A percentile compares a stretch with the other conserved stretches of the same genome.
These are phyloP conservation scores for Papilio protenor DNA, from an alignment of 2,888 invertebrate genomes.

Conservation along the genomic window DNA sequence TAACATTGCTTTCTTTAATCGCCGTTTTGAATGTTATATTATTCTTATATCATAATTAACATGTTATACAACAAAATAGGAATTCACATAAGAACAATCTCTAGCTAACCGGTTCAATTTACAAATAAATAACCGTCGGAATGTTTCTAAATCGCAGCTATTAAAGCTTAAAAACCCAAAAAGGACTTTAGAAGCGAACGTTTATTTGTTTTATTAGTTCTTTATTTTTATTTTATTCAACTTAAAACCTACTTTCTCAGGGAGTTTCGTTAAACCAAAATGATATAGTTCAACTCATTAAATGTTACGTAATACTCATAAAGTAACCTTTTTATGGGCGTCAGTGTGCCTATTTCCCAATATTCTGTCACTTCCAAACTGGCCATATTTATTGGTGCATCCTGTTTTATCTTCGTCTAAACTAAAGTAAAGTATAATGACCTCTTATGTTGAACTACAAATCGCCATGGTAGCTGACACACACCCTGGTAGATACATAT, in stretches of 20 bases:
- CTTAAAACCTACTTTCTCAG: not conserved
- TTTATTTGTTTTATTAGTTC: conserved; percentile 1
- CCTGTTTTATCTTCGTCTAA: not conserved
- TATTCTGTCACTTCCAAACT: too few species aligned
- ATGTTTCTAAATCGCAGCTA: conserved; percentile 3
- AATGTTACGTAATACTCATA: not conserved
- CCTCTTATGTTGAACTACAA: not conserved
- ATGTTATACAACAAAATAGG: not conserved
- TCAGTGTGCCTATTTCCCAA: not conserved
- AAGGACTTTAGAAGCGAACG: not conserved
- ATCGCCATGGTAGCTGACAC: conserved; percentile 19
- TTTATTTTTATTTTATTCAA: conserved; percentile 19
- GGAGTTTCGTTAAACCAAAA: not conserved
- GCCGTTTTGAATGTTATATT: not conserved
- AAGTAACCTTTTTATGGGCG: not conserved
- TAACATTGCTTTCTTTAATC: not conserved
- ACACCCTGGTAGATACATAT: conserved; percentile 32
- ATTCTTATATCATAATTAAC: not conserved
- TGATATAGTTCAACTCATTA: not conserved
- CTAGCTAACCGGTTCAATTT: not conserved
- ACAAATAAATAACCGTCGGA: not conserved
- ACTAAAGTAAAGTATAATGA: not conserved
- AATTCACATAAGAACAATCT: not conserved
- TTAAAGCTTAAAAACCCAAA: not conserved
- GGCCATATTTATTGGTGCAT: not conserved